Evolutionary conservation across 2,113 vertebrate genomes (phyloP), one percentile per base, ranked within the genome.

Genomic region (Epinephelus fuscoguttatus): DNA sequence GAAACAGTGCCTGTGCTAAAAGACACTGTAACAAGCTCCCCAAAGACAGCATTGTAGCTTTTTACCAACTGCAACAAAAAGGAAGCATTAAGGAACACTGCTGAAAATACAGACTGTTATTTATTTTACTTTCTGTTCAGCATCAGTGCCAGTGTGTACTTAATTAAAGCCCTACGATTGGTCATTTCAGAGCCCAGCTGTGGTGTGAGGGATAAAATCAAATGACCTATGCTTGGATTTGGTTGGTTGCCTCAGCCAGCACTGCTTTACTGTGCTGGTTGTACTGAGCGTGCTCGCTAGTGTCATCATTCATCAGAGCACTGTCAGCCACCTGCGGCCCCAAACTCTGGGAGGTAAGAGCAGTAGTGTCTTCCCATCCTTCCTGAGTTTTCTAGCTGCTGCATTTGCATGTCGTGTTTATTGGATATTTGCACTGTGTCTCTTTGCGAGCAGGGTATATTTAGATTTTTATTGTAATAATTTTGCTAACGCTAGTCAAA

Each of bases 281-380:
- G 70, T 57, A 64, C 76, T 52, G 76, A 87, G 87, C 27, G 50
- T 80, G 71, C 68, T 78, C 75, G 27, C 61, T 74, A 55, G 79
- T 84, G 87, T 89, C 87, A 88, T 69, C 52, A 74, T 81, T 93
- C 86, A 90, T 91, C 85, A 93, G 75, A 62, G 56, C 68, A 50
- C 67, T 73, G 73, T 60, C 78, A 76, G 82, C 75, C 88, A 91
- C 91, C 90, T 89, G 88, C 60, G 30, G 80, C 63, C 71, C 55
- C 10, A 55, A 90, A 66, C 88, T 77, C 70, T 55, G n/a, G 53
- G 82, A 83, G 70, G 75, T 60, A 78, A 57, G 70, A 75, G 78
- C 64, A 74, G 72, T 30, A 55, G 66, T 37, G 33, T 42, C 73
- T 69, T 75, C 18, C 25, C 67, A 21, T 72, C 70, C 70, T 55